These are phyloP conservation scores for Phalacrocorax carbo DNA, from an alignment of 2,113 vertebrate species.

Conservation along the genomic window DNA sequence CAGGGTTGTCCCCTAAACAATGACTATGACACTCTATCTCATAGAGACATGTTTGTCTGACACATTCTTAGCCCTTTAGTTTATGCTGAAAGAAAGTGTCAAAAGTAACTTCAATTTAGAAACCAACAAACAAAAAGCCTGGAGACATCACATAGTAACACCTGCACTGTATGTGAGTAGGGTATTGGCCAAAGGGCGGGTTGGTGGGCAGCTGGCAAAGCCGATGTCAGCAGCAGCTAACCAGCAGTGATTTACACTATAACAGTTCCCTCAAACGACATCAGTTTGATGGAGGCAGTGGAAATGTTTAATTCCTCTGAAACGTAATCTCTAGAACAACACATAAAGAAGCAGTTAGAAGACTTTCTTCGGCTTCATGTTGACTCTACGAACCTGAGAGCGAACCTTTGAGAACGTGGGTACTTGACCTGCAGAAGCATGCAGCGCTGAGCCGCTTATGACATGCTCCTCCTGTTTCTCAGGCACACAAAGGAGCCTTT, in stretches of 20 bases:
- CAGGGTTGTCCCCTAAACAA: not conserved
- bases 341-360: not conserved
- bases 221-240: not conserved
- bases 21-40: accelerated
- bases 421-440: not conserved
- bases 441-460: not conserved
- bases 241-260: accelerated
- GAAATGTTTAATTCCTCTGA: not conserved
- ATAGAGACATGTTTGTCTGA: not conserved
- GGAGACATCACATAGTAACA: not conserved
- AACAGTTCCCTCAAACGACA: not conserved
- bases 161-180: accelerated
- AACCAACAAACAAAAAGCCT: not conserved
- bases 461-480: not conserved
- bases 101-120: not conserved
- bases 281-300: not conserved
- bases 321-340: not conserved
- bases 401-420: not conserved
- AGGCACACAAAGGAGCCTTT: not conserved
- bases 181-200: not conserved
- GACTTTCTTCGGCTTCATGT: not conserved
- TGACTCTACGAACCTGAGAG: accelerated
- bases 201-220: not conserved
- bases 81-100: not conserved
- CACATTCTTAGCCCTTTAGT: not conserved